Percentiles rank a stretch among this genome's conserved stretches.
Evolutionary conservation across 2,888 invertebrate species (phyloP).

Genomic region (Stenodema calcarata): DNA sequence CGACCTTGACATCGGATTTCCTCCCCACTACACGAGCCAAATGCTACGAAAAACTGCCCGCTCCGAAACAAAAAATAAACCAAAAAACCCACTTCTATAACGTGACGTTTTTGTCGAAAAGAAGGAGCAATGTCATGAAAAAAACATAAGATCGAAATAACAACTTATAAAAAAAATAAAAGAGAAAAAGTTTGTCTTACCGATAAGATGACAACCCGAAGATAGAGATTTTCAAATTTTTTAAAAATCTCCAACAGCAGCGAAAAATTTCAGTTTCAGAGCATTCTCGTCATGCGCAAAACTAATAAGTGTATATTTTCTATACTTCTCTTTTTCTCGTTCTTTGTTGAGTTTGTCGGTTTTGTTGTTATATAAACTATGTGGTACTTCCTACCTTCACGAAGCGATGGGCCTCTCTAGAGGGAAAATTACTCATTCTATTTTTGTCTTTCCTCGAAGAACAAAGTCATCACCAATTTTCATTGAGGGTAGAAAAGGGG

Average conservation of each 20-base stretch:
- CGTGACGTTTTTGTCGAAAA: not conserved
- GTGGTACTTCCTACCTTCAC: conserved; percentile 31
- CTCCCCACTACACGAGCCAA: no score
- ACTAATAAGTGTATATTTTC: not conserved
- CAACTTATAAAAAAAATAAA: conserved; percentile 5
- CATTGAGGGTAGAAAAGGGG: no score
- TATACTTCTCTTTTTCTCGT: not conserved
- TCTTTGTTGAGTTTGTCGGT: not conserved
- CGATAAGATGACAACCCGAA: conserved; percentile 22
- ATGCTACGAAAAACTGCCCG: no score
- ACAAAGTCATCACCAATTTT: not conserved
- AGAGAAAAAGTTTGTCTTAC: conserved; percentile 29
- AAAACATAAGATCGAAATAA: not conserved
- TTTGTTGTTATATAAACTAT: not conserved
- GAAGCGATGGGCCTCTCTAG: conserved; percentile 26
- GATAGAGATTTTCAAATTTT: not conserved
- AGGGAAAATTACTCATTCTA: not conserved
- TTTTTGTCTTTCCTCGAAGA: not conserved
- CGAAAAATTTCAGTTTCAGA: not conserved
- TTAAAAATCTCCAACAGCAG: not conserved
- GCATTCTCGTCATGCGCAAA: not conserved
- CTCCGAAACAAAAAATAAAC: not conserved
- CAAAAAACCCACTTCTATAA: not conserved
- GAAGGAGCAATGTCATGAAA: not conserved
- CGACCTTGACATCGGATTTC: not conserved